Percentiles rank a stretch among this genome's conserved stretches.
phyloP scores from a whole-genome alignment of 2,113 vertebrate species.

The Craseonycteris thonglongyai region DNA sequence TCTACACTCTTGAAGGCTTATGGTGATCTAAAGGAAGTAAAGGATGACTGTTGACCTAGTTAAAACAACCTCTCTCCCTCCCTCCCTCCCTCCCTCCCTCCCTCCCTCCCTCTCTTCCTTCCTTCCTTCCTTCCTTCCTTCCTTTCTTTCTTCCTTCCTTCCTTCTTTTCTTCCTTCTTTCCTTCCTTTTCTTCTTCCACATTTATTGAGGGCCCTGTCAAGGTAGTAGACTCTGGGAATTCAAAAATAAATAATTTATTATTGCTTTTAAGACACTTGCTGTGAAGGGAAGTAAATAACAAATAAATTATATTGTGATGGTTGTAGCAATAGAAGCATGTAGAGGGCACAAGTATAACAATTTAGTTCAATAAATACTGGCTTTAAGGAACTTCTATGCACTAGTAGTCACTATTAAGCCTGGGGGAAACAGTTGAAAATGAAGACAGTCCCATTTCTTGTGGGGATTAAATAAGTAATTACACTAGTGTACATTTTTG shows the following conservation, averaged over 20 bases:
- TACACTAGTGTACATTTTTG: not conserved
- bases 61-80: not conserved
- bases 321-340: not conserved
- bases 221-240: not conserved
- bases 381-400: not conserved
- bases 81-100: not conserved
- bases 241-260: not conserved
- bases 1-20: not conserved
- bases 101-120: not conserved
- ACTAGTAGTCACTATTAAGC: not conserved
- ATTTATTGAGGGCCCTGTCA: not conserved
- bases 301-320: not conserved
- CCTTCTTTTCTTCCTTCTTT: not conserved
- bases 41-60: slow-evolving; percentile 57
- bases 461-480: not conserved
- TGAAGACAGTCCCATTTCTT: not conserved
- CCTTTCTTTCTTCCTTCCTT: no score
- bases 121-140: not conserved
- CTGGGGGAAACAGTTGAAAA: not conserved
- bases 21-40: slow-evolving; percentile 32
- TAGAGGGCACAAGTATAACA: not conserved
- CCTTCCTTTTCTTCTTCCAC: not conserved
- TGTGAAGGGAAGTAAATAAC: not conserved
- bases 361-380: not conserved
- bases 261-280: not conserved